A percentile compares a stretch with the other conserved stretches of the same genome.
Conservation (phyloP, 2,113 vertebrate species). For the Neogobius melanostomus region DNA sequence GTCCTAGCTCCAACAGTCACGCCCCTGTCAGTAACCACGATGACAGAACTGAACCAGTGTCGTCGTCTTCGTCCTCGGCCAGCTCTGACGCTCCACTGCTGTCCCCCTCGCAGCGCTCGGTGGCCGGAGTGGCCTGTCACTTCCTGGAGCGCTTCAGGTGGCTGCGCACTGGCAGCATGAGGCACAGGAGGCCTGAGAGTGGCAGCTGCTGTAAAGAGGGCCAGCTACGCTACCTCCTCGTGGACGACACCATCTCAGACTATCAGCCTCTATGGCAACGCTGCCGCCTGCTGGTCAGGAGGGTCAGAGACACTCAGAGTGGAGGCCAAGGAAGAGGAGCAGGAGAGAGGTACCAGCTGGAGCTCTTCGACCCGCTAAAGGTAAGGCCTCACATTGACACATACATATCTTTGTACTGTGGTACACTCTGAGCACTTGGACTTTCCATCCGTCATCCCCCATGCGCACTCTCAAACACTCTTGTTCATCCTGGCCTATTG, state of each 20-base stretch:
- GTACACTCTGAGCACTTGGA: too few relatives aligned
- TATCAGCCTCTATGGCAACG: slow-evolving; percentile 86
- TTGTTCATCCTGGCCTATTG: too few relatives aligned
- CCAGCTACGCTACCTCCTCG: slow-evolving; percentile 85
- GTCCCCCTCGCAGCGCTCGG: slow-evolving; percentile 23
- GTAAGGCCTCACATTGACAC: slow-evolving; percentile 71
- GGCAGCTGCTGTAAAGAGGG: slow-evolving; percentile 85
- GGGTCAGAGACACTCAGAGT: slow-evolving; percentile 58
- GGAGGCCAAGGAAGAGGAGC: slow-evolving; percentile 43
- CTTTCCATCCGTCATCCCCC: too few relatives aligned
- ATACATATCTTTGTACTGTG: too few relatives aligned
- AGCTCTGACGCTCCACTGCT: slow-evolving; percentile 59
- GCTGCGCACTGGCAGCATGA: slow-evolving; percentile 76
- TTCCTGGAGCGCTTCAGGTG: slow-evolving; percentile 59
- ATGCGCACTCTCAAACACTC: too few relatives aligned
- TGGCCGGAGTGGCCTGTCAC: slow-evolving; percentile 31
- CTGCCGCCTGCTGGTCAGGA: slow-evolving; percentile 87
- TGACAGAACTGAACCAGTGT: slow-evolving; percentile 48
- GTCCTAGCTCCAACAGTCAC: slow-evolving; percentile 32
- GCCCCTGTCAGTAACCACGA: slow-evolving; percentile 27
- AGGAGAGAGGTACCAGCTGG: slow-evolving; percentile 79
- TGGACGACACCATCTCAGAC: slow-evolving; percentile 89
- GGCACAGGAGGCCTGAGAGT: slow-evolving; percentile 69
- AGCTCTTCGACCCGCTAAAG: slow-evolving; percentile 96
- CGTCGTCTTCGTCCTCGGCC: slow-evolving; percentile 52